Evolutionary conservation across 2,797 vertebrate species (phyloP).

Genomic region (Paramormyrops hopkinsi): DNA sequence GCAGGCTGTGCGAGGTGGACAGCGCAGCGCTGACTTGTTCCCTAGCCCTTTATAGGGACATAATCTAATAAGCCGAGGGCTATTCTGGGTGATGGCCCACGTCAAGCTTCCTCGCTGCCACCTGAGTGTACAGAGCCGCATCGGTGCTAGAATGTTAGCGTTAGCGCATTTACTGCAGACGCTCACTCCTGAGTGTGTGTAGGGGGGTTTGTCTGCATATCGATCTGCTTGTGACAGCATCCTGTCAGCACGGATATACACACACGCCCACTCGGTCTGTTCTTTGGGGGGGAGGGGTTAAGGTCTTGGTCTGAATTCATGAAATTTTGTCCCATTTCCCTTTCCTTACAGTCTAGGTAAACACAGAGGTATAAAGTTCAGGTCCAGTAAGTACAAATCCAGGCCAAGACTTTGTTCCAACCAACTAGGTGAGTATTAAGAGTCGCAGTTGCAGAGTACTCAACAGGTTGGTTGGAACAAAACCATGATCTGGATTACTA

Average conservation of each 20-base stretch:
- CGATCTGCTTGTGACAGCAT: background rate
- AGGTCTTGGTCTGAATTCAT: background rate
- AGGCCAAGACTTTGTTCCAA: background rate
- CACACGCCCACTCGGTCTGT: background rate
- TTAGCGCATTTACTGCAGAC: background rate
- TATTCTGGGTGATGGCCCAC: slow-evolving; percentile 4
- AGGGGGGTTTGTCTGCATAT: background rate
- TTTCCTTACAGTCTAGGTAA: background rate
- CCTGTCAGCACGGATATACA: background rate
- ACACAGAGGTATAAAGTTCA: background rate
- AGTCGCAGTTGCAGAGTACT: background rate
- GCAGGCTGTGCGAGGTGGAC: background rate
- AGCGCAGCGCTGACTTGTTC: background rate
- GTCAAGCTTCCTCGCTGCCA: background rate
- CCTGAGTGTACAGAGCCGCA: background rate
- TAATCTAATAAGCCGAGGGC: slow-evolving; percentile 25
- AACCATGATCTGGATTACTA: background rate
- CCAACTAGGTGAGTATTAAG: background rate
- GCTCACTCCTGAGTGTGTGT: background rate
- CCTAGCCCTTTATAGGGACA: slow-evolving; percentile 13
- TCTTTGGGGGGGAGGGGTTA: background rate
- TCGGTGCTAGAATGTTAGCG: background rate
- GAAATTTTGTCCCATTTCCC: background rate
- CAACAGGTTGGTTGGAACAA: background rate
- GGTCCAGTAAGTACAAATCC: background rate